A percentile compares a stretch with the other conserved stretches of the same genome.
Conservation (phyloP, 1,140 invertebrate genomes). For the Teleogryllus occipitalis region DNA sequence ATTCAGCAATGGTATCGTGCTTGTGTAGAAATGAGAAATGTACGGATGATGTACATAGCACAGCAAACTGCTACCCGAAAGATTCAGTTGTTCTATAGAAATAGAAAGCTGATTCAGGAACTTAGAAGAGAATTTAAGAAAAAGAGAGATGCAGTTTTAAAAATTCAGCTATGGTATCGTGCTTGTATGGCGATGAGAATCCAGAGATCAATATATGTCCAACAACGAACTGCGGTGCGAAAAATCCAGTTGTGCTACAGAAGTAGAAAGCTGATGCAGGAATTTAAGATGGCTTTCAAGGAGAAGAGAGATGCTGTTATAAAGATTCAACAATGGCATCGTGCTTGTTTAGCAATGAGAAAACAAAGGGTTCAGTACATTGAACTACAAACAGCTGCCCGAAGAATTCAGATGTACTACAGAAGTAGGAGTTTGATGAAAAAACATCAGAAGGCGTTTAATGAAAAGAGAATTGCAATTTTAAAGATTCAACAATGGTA, state of each 20-base stretch:
- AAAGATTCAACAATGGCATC: conserved; percentile 29
- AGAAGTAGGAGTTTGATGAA: conserved; percentile 36
- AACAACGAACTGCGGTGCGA: conserved; percentile 28
- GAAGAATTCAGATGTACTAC: conserved; percentile 38
- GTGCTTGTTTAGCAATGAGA: conserved; percentile 34
- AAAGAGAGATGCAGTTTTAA: background rate
- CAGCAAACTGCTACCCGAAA: background rate
- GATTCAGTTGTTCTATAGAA: background rate
- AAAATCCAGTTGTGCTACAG: conserved; percentile 41
- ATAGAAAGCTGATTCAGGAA: background rate
- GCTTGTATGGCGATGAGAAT: background rate
- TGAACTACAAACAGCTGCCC: conserved; percentile 28
- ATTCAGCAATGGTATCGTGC: background rate
- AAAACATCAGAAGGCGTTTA: conserved; percentile 29
- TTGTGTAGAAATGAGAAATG: background rate
- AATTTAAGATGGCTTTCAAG: conserved; percentile 1
- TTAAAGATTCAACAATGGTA: conserved; percentile 20
- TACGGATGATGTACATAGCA: background rate
- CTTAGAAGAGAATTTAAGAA: background rate
- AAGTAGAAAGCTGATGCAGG: conserved; percentile 26
- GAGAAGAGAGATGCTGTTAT: conserved; percentile 12
- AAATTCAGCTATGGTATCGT: background rate
- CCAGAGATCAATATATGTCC: conserved; percentile 18
- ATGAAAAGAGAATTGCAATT: conserved; percentile 33
- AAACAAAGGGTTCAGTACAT: conserved; percentile 32